Percentiles rank a stretch among this genome's conserved stretches.
Evolutionary conservation across 2,888 invertebrate species (phyloP).

Genomic region (Theodoxus fluviatilis): DNA sequence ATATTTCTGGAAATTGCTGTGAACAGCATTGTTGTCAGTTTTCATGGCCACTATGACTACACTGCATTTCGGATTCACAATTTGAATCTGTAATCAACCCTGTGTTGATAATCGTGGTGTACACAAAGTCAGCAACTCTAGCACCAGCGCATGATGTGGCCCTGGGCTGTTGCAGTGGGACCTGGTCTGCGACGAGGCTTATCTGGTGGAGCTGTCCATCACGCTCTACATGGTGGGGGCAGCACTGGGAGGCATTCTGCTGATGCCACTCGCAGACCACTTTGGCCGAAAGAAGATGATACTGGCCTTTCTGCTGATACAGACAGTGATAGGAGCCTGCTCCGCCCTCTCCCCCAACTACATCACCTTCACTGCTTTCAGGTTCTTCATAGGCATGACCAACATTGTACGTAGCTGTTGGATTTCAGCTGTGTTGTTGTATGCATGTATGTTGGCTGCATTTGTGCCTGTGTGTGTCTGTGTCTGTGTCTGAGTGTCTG

Average conservation of each 20-base stretch:
- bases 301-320: slow-evolving; percentile 41
- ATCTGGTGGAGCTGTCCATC: slow-evolving; percentile 50
- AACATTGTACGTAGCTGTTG: slow-evolving; percentile 45
- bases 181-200: slow-evolving; percentile 49
- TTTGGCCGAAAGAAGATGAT: slow-evolving; percentile 50
- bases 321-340: slow-evolving; percentile 43
- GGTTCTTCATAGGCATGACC: slow-evolving; percentile 50
- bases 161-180: slow-evolving; percentile 59
- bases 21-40: no score
- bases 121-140: no score
- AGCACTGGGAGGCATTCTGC: slow-evolving; percentile 44
- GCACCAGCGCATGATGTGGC: no score
- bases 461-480: not conserved
- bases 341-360: slow-evolving; percentile 42
- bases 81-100: no score
- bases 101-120: no score
- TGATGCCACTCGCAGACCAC: slow-evolving; percentile 50
- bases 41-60: no score
- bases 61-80: no score
- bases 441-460: not conserved
- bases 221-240: slow-evolving; percentile 55
- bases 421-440: not conserved
- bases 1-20: no score
- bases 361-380: slow-evolving; percentile 42
- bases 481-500: no score